Base-by-base conservation (phyloP, 53 echinoderm and acorn worm species). In the Mesocentrotus franciscanus region DNA sequence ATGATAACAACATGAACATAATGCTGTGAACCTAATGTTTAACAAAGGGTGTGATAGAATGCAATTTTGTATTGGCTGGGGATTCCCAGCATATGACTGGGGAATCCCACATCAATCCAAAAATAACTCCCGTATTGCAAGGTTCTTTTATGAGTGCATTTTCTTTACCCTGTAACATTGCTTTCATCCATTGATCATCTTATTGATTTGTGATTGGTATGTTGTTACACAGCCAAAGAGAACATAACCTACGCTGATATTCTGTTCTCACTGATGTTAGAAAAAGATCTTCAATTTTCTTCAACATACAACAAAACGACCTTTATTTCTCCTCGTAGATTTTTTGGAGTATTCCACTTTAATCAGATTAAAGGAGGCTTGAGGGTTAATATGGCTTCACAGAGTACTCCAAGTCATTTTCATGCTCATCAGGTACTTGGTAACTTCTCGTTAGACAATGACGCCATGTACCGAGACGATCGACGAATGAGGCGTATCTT, bases 401-500 rank as follows among this genome's bases (percentile, higher is more conserved):
- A 16, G 18, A 9, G 36, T 13, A 14, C 9, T 4, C 26, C n/a
- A 32, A 34, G 34, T 1, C 78, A 4, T 81, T 42, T 81, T 5
- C 42, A 79, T 36, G 0, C 39, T 18, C 92, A 92, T 20, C 30
- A 64, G 17, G 92, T 92, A 24, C 62, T 92, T 36, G 92, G 92
- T 42, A 64, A 39, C 24, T 92, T 92, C 92, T 92, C 92, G 1
- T 34, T 64, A 9, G 90, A 90, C 30, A 49, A 70, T 20, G 71
- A 68, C 8, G 68, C 26, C 7, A 8, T 39, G 62, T 92, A 92
- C 26, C 64, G 42, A 56, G 42, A 92, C 39, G 92, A 92, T 36
- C 68, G 18, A 26, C 62, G 92, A 92, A 92, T 33, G 60, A 61
- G 92, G 22, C 68, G 70, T 2, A 61, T 62, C 92, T 92, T 92